Evolutionary conservation across 2,888 invertebrate species (phyloP).

Genomic region (Scaeva pyrastri): DNA sequence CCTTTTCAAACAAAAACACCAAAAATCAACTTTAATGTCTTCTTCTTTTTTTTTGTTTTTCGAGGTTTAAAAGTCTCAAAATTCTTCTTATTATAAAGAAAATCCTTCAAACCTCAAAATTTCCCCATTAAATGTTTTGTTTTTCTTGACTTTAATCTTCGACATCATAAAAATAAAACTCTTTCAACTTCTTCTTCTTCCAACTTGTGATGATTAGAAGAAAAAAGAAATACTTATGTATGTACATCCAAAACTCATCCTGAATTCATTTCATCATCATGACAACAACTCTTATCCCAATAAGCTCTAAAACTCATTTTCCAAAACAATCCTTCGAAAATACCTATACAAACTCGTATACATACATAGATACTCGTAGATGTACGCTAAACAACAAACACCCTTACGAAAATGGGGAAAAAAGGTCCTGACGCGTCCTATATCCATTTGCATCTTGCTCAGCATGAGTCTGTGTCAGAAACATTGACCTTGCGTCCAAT

Average conservation of each 20-base stretch:
- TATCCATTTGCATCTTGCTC: conserved; percentile 58
- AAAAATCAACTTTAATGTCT: background rate
- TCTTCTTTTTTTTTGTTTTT: background rate
- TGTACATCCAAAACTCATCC: conserved; percentile 29
- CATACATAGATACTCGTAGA: too few relatives aligned
- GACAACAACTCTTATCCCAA: conserved; percentile 31
- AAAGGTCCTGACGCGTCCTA: conserved; percentile 40
- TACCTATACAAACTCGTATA: too few relatives aligned
- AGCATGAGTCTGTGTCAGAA: conserved; percentile 73
- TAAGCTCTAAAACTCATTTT: conserved; percentile 12
- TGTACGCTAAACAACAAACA: background rate
- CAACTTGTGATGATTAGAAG: background rate
- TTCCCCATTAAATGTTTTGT: conserved; percentile 10
- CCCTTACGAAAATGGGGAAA: background rate
- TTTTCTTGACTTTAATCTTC: conserved; percentile 24
- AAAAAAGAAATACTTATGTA: conserved; percentile 1
- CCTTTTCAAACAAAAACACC: background rate
- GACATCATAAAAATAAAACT: conserved; percentile 15
- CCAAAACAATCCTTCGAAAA: background rate
- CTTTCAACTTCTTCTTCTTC: conserved; percentile 14
- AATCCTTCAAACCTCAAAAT: conserved; percentile 35
- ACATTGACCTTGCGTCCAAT: conserved; percentile 71
- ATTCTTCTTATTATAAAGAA: background rate
- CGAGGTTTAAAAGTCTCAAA: background rate
- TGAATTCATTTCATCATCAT: conserved; percentile 32